phyloP scores from a whole-genome alignment of 2,888 invertebrate genomes.

The Leptinotarsa tumamoca region DNA sequence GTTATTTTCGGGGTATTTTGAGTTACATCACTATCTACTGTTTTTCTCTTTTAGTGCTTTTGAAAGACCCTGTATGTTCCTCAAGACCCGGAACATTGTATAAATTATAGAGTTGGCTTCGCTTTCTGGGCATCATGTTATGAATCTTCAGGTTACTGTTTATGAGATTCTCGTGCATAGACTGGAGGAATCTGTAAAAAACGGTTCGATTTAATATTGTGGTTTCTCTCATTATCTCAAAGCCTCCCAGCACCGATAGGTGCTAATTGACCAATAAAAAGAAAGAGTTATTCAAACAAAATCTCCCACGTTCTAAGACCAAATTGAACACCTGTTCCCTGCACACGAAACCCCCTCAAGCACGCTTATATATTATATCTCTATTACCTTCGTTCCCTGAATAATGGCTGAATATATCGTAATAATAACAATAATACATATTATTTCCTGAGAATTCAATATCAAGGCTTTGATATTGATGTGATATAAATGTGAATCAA shows the following conservation, averaged over 20 bases:
- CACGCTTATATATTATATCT: conserved; percentile 29
- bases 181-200: no score
- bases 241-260: conserved; percentile 12
- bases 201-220: neutral
- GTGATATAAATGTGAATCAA: neutral
- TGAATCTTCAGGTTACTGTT: no score
- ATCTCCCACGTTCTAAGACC: conserved; percentile 32
- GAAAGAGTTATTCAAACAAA: conserved; percentile 29
- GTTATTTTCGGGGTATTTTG: no score
- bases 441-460: conserved; percentile 5
- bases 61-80: no score
- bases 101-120: no score
- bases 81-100: no score
- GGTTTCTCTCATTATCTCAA: neutral
- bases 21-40: no score
- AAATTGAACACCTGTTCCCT: conserved; percentile 33
- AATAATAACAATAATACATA: conserved; percentile 30
- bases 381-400: conserved; percentile 30
- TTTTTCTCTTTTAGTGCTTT: no score
- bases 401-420: conserved; percentile 32
- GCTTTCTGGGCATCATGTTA: no score
- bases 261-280: conserved; percentile 34
- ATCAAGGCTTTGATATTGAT: conserved; percentile 3
- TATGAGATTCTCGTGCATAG: no score
- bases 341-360: conserved; percentile 30